phyloP scores from a whole-genome alignment of 2,797 vertebrate species.

The Phrynocephalus forsythii region DNA sequence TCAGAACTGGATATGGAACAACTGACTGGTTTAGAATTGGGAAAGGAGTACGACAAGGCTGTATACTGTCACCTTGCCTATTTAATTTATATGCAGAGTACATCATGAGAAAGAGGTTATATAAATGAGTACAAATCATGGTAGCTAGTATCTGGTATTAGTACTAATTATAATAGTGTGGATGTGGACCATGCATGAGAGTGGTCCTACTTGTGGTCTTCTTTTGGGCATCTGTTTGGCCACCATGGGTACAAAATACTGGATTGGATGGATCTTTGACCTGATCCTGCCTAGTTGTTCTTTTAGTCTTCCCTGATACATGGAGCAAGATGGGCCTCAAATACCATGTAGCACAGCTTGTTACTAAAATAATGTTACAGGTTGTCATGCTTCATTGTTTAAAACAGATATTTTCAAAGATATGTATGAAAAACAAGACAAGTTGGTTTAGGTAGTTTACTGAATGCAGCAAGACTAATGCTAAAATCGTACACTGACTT shows the following conservation, averaged over 20 bases:
- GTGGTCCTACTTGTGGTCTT: not conserved
- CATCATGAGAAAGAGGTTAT: not conserved
- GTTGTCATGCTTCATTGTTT: not conserved
- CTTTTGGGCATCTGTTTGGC: not conserved
- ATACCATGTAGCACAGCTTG: not conserved
- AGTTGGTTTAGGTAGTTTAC: not conserved
- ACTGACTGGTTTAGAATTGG: no score
- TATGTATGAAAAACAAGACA: not conserved
- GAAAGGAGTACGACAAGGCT: no score
- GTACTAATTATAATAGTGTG: no score
- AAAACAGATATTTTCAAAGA: not conserved
- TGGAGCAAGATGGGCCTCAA: not conserved
- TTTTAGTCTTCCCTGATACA: not conserved
- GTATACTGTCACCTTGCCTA: no score
- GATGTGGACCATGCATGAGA: no score
- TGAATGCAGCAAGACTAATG: not conserved
- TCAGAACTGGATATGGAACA: no score
- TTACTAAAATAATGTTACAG: not conserved
- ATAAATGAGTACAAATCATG: not conserved
- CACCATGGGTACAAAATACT: not conserved
- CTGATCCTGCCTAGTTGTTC: not conserved
- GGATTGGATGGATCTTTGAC: not conserved
- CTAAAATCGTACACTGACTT: not conserved
- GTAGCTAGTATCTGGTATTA: not conserved
- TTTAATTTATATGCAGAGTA: no score